Percentiles rank a stretch among this genome's conserved stretches.
Evolutionary conservation across 2,113 vertebrate species (phyloP).

Genomic region (Hyperoodon ampullatus): DNA sequence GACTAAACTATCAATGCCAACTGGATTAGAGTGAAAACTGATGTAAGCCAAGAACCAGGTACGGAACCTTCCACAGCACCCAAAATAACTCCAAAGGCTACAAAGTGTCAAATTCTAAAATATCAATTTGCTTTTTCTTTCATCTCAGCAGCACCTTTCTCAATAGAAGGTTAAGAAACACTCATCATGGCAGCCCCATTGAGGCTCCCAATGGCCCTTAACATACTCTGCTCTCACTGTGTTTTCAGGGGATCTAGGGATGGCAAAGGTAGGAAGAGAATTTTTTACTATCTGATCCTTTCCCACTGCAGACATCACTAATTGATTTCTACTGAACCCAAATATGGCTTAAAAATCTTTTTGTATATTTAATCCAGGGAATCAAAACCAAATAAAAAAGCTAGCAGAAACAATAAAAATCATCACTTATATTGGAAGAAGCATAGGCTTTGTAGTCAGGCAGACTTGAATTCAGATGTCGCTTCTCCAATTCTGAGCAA

Average conservation of each 20-base stretch:
- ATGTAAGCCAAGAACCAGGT: background rate
- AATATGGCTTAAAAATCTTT: background rate
- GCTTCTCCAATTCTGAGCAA: constrained; percentile 1
- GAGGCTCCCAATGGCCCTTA: background rate
- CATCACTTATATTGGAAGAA: background rate
- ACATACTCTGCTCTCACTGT: background rate
- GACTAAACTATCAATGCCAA: constrained; percentile 3
- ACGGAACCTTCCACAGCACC: constrained; percentile 28
- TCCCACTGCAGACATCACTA: background rate
- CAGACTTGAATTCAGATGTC: constrained; percentile 15
- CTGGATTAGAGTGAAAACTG: background rate
- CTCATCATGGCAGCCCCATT: background rate
- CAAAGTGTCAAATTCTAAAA: background rate
- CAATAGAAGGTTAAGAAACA: constrained; percentile 32
- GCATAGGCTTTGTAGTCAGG: background rate
- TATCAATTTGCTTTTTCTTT: constrained; percentile 3
- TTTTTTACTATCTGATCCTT: background rate
- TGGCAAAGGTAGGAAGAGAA: background rate
- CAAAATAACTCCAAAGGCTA: constrained; percentile 18
- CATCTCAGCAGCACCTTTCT: background rate
- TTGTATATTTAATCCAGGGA: background rate
- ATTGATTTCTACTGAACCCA: background rate
- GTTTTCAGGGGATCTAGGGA: background rate
- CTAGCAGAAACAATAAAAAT: background rate
- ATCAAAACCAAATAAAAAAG: constrained; percentile 11